Conservation (phyloP, 1,140 invertebrate genomes). For the Hirudo medicinalis region DNA sequence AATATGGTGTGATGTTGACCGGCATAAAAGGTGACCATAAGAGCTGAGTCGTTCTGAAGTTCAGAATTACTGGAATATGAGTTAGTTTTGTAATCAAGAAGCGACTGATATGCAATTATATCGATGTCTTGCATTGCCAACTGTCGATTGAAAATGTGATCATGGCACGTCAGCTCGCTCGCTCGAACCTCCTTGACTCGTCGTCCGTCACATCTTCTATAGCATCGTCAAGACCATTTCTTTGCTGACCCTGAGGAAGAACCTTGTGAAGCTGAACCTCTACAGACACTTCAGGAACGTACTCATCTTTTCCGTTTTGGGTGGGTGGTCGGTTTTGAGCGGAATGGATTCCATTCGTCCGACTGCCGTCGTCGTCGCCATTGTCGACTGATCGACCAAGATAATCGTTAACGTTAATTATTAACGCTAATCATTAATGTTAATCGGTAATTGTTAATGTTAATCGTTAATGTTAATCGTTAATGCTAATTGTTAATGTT, state of each 20-base stretch:
- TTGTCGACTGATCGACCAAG: too few species aligned
- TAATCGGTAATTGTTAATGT: too few species aligned
- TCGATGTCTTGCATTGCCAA: not conserved
- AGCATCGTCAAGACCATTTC: conserved; percentile 73
- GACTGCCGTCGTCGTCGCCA: too few species aligned
- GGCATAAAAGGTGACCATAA: not conserved
- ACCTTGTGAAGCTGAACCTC: conserved; percentile 68
- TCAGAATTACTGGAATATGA: too few species aligned
- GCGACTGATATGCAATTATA: too few species aligned
- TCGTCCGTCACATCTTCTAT: conserved; percentile 45
- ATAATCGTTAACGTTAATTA: too few species aligned
- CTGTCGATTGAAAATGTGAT: not conserved
- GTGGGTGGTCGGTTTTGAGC: conserved; percentile 30
- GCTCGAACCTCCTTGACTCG: conserved; percentile 41
- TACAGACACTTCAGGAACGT: conserved; percentile 88
- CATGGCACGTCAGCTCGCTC: not conserved
- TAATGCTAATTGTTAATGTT: too few species aligned
- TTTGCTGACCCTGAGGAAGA: conserved; percentile 61
- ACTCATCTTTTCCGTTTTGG: conserved; percentile 69
- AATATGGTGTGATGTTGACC: not conserved
- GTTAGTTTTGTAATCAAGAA: too few species aligned
- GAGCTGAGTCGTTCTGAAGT: too few species aligned
- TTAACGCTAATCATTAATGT: too few species aligned
- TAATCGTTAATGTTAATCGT: too few species aligned
- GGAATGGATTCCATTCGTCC: not conserved